Conservation (phyloP, 2,888 invertebrate species). For the Scaptomyza flava region DNA sequence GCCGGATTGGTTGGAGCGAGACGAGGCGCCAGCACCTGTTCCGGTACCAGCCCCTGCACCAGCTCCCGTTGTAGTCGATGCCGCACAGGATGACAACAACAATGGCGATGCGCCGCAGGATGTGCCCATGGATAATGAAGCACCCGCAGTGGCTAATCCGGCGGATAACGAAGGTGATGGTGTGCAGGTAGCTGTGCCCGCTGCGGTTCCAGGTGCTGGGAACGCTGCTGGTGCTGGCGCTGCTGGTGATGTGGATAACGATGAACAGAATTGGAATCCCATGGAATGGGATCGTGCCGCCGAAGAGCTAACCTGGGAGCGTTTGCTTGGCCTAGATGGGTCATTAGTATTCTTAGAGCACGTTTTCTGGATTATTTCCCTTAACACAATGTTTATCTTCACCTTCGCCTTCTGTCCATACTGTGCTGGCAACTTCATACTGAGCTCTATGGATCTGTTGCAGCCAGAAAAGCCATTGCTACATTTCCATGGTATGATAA, state of each 20-base stretch:
- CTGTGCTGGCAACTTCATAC: conserved; percentile 95
- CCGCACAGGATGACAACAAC: conserved; percentile 84
- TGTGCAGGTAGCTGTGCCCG: conserved; percentile 85
- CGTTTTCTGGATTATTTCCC: conserved; percentile 99
- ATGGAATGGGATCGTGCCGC: conserved; percentile 99
- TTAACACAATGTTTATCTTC: conserved; percentile 98
- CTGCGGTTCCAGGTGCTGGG: conserved; percentile 82
- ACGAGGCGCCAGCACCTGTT: conserved; percentile 84
- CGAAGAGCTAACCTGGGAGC: conserved; percentile 99
- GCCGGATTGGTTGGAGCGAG: conserved; percentile 96
- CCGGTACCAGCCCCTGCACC: conserved; percentile 71
- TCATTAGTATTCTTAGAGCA: conserved; percentile 98
- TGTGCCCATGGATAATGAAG: conserved; percentile 83
- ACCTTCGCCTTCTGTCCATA: conserved; percentile 99
- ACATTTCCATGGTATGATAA: conserved; percentile 96
- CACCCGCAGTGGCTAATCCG: conserved; percentile 85
- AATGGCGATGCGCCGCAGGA: conserved; percentile 77
- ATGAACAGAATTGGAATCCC: conserved; percentile 95
- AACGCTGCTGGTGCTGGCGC: conserved; percentile 85
- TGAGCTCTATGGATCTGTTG: conserved; percentile 88
- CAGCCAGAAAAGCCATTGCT: conserved; percentile 85
- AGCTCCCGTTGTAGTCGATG: conserved; percentile 53
- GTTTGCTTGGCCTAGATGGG: conserved; percentile 97
- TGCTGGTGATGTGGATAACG: conserved; percentile 85
- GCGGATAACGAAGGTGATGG: conserved; percentile 85